Base-by-base conservation (phyloP, 2,113 vertebrate species). In the Procavia capensis region DNA sequence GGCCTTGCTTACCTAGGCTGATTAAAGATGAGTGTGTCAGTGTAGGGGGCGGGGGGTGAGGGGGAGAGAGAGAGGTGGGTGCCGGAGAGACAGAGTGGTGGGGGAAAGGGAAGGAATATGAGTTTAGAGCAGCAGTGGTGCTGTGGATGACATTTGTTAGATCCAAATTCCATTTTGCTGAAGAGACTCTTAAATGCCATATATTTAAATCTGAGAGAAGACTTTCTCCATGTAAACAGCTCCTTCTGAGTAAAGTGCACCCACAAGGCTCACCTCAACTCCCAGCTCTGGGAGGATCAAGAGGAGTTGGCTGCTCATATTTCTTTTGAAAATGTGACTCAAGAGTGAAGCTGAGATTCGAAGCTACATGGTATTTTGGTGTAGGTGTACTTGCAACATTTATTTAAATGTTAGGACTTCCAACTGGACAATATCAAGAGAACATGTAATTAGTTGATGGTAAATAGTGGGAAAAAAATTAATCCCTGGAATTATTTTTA, bases 381-480 rank as follows among this genome's bases (percentile, higher is more conserved):
- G 80, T 85, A 93, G 83, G 17, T 61, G 6, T 82, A 1, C n/a
- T 93, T 64, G 41, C 90, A 83, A 54, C 1, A 0, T 93, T 54
- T 90, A 84, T 85, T 94, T 57, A 89, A 88, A 94, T 29, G 13
- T 92, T 94, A 94, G 91, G 79, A 90, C 91, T 96, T 95, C 88
- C 89, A 91, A 78, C 83, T 79, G 93, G 96, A 93, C 57, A 45
- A 14, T 92, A 97, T 86, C 43, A 81, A 93, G 72, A 95, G 90
- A 96, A 97, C 93, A 78, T 24, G 5, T 75, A 85, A 95, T 95
- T 97, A 94, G 14, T 88, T 96, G 86, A 75, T 97, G 92, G 90
- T 94, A 96, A 97, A 96, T 93, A 98, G 90, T 95, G 86, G 97
- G 88, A 91, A 94, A 94, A 34, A 6, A 17, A 79, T 41, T 96